phyloP scores from a whole-genome alignment of 2,113 vertebrate genomes.

The Astatoreochromis straeleni region DNA sequence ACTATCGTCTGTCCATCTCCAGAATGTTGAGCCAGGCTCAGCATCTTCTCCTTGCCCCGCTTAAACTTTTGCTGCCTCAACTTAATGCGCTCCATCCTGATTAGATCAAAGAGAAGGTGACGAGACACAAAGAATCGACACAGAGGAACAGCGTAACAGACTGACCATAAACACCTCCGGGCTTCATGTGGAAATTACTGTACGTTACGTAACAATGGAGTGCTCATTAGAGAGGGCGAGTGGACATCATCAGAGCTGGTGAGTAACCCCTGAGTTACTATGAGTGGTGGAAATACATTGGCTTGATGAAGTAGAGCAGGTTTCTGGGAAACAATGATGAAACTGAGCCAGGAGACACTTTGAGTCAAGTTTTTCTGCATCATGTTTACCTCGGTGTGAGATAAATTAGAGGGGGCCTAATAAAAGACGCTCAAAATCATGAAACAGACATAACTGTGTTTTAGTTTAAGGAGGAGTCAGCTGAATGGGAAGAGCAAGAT shows the following conservation, averaged over 20 bases:
- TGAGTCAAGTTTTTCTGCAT: neutral
- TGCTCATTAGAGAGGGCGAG: constrained; percentile 31
- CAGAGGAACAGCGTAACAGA: constrained; percentile 6
- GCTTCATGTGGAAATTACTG: constrained; percentile 26
- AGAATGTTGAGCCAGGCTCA: constrained; percentile 86
- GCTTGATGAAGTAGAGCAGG: neutral
- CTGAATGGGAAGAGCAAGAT: neutral
- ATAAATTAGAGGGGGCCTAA: neutral
- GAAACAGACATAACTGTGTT: neutral
- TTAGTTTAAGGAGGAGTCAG: neutral
- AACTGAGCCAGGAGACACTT: neutral
- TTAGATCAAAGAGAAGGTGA: constrained; percentile 51
- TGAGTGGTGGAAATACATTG: constrained; percentile 43
- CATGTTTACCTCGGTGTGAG: neutral
- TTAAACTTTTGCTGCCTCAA: constrained; percentile 96
- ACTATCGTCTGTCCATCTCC: constrained; percentile 75
- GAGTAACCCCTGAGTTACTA: constrained; percentile 18
- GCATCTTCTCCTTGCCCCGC: constrained; percentile 94
- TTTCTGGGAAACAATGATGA: constrained; percentile 21
- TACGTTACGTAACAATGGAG: constrained; percentile 8
- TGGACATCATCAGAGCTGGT: constrained; percentile 15
- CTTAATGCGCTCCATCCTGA: constrained; percentile 98
- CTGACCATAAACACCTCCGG: neutral
- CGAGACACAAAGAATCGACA: constrained; percentile 28
- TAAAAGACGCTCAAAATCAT: neutral